Base-by-base conservation (phyloP, 2,113 vertebrate genomes). In the Phylloscopus trochiloides region DNA sequence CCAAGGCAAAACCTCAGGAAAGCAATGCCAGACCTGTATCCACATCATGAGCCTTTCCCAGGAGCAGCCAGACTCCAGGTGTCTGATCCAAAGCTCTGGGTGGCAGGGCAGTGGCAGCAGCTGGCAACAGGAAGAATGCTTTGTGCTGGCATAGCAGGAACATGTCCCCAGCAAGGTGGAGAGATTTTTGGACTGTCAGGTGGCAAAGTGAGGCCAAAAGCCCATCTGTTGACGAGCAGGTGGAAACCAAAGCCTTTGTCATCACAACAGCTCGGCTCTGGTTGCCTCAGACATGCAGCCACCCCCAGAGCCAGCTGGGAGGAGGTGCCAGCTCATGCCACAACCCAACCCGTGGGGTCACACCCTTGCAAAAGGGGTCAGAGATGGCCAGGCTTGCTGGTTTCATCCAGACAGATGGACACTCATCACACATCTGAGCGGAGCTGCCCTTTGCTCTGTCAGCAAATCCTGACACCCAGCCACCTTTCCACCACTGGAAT, bases 281-380 rank as follows among this genome's bases (percentile, higher is more conserved):
- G 5, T 43, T 55, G 50, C 51, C 54, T 34, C 77, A 86, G 83
- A 67, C 51, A 19, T 0, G 0, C 34, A 91, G 58, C 75, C 57
- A 75, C 16, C 12, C 17, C 52, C 0, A 1, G 2, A 18, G 61
- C 36, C 38, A 62, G 57, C 38, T 0, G 0, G 51, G 58, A 94
- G 50, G 34, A 79, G 66, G 1, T 83, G 72, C 72, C 88, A 90
- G 50, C 65, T 87, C 70, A 59, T 22, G 40, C 29, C 83, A 43
- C n/a, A 52, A 12, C 31, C 31, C 8, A 9, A 6, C n/a, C 65
- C 28, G 17, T 2, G 36, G 75, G 40, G 48, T 87, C 65, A 19
- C 13, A 40, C 15, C 59, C n/a, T 55, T 1, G 1, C 31, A 72
- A 51, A 24, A 9, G 0, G 6, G 14, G 15, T n/a, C 51, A 86